Base-by-base conservation (phyloP, 2,888 invertebrate genomes). In the Camptogramma bilineatum region DNA sequence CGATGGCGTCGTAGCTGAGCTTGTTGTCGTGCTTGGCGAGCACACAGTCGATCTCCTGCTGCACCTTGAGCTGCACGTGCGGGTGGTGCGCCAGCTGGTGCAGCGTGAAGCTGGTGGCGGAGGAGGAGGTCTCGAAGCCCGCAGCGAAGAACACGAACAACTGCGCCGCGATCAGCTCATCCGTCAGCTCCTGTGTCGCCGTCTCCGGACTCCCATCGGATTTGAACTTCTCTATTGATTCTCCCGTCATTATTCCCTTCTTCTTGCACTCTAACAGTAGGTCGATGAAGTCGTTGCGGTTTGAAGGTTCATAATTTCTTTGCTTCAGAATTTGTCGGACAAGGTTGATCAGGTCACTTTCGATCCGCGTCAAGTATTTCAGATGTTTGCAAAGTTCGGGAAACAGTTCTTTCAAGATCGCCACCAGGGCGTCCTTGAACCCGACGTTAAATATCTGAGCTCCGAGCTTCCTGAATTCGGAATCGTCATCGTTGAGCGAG, bases 51-150 rank as follows among this genome's bases (percentile, higher is more conserved):
- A 87, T 79, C 44, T 87, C 84, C 0, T 69, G 57, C 57, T 87
- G 87, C 21, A 79, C 84, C 53, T 79, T 82, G 19, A 58, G 56
- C 52, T 86, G 87, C n/a, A 78, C 79, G 9, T 77, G 76, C 0
- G 83, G 84, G 52, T 82, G 64, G 62, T 64, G 82, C 0, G 87
- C 90, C 5, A 87, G 76, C 66, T 87, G 85, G 62, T 86, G 87
- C 34, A 87, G 72, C 13, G 86, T 85, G 65, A 73, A 86, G 59
- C 85, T 86, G 10, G 86, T 83, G 0, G 86, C 84, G 0, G 86
- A 84, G 0, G 87, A 85, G 0, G 87, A 86, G 0, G 87, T 87
- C 68, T 88, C 88, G 28, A 88, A 86, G 8, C 86, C 87, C 8
- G 87, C 86, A 4, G 82, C 84, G 48, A 87, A 87, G 70, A 87